Evolutionary conservation across 1,140 invertebrate genomes (phyloP).

Genomic region (Aphidius ervi): DNA sequence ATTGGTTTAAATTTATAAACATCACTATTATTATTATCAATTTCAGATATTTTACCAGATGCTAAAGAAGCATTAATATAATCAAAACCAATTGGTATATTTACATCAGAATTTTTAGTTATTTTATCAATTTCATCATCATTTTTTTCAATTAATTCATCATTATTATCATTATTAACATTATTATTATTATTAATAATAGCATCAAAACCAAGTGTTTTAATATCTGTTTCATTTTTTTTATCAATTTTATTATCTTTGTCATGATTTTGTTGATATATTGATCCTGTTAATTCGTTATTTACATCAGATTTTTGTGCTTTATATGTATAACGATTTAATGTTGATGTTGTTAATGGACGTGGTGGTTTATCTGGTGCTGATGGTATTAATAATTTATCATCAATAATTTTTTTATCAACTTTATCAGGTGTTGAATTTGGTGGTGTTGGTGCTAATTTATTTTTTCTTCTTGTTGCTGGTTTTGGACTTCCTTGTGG

Average conservation of each 20-base stretch:
- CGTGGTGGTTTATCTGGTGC: slow-evolving; percentile 60
- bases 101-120: slow-evolving; percentile 24
- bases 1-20: slow-evolving; percentile 32
- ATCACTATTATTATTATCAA: slow-evolving; percentile 25
- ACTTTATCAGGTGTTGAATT: slow-evolving; percentile 43
- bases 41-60: slow-evolving; percentile 20
- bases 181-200: slow-evolving; percentile 11
- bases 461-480: slow-evolving; percentile 65
- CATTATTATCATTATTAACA: slow-evolving; percentile 19
- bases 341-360: slow-evolving; percentile 43
- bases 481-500: slow-evolving; percentile 70
- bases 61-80: slow-evolving; percentile 14
- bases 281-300: slow-evolving; percentile 34
- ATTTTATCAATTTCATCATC: slow-evolving; percentile 10
- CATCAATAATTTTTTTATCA: slow-evolving; percentile 41
- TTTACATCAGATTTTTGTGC: slow-evolving; percentile 42
- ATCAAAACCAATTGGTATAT: slow-evolving; percentile 32
- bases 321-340: slow-evolving; percentile 42
- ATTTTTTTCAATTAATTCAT: slow-evolving; percentile 27
- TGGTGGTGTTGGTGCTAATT: slow-evolving; percentile 66
- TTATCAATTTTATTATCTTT: slow-evolving; percentile 23
- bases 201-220: slow-evolving; percentile 23
- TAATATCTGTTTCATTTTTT: slow-evolving; percentile 26
- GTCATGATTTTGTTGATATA: slow-evolving; percentile 22
- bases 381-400: slow-evolving; percentile 37